phyloP scores from a whole-genome alignment of 2,113 vertebrate species.

The Orientallactaga bullata region DNA sequence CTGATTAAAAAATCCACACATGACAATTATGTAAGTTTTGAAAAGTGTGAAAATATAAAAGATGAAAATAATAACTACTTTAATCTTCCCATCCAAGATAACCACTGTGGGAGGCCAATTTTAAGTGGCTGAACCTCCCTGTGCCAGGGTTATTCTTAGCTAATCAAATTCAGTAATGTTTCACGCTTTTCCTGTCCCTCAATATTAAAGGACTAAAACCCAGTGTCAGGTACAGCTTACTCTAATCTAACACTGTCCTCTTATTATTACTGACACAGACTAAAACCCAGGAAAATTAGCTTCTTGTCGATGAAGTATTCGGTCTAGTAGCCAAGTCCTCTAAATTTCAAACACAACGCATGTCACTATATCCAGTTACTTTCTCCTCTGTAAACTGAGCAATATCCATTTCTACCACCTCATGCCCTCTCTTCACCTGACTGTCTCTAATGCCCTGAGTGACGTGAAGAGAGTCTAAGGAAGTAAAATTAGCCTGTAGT shows the following conservation, averaged over 20 bases:
- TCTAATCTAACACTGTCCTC: neutral
- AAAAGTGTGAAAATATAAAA: slow-evolving; percentile 51
- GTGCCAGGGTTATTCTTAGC: slow-evolving; percentile 38
- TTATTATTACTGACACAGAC: slow-evolving; percentile 33
- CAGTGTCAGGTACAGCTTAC: neutral
- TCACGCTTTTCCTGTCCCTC: neutral
- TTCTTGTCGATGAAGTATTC: neutral
- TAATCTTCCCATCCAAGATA: slow-evolving; percentile 34
- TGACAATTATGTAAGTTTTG: slow-evolving; percentile 15
- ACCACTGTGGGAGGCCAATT: slow-evolving; percentile 27
- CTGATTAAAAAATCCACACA: slow-evolving; percentile 36
- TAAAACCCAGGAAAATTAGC: neutral
- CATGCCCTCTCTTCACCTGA: rapidly evolving
- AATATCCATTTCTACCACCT: neutral
- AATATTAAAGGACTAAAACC: neutral
- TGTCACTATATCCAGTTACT: neutral
- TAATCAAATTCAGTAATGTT: slow-evolving; percentile 27
- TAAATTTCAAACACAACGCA: neutral
- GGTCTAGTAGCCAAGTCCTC: neutral
- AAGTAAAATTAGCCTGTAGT: slow-evolving; percentile 44
- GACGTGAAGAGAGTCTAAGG: slow-evolving; percentile 31
- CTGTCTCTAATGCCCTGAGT: neutral
- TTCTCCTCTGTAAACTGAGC: neutral
- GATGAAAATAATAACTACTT: slow-evolving; percentile 2
- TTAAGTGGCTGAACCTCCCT: slow-evolving; percentile 22